Evolutionary conservation across 2,888 invertebrate species (phyloP).

Genomic region (Ectobius pallidus): DNA sequence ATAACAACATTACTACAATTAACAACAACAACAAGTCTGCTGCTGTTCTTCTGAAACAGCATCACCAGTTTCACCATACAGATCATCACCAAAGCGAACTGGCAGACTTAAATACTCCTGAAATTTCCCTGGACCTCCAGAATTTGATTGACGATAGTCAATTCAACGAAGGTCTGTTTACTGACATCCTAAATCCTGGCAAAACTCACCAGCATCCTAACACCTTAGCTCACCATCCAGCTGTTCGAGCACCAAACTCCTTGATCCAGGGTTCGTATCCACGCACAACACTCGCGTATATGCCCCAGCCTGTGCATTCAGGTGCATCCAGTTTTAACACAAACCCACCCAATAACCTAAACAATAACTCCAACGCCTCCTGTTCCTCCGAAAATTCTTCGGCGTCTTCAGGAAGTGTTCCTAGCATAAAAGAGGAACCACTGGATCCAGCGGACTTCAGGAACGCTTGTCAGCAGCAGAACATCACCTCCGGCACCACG

Average conservation of each 20-base stretch:
- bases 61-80: conserved; percentile 73
- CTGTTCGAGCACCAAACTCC: conserved; percentile 19
- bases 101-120: conserved; percentile 88
- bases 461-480: conserved; percentile 43
- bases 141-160: conserved; percentile 90
- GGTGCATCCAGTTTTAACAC: conserved; percentile 60
- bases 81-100: conserved; percentile 75
- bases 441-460: conserved; percentile 68
- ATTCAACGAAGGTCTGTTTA: conserved; percentile 85
- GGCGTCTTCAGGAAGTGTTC: conserved; percentile 54
- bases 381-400: conserved; percentile 60
- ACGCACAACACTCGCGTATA: conserved; percentile 81
- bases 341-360: conserved; percentile 63
- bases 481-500: conserved; percentile 55
- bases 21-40: conserved; percentile 55
- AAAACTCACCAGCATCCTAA: conserved; percentile 43
- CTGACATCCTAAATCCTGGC: conserved; percentile 72
- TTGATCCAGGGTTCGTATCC: conserved; percentile 58
- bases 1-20: conserved; percentile 41
- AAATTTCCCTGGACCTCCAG: conserved; percentile 90
- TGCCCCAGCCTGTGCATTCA: conserved; percentile 91
- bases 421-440: conserved; percentile 87
- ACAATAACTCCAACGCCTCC: conserved; percentile 57
- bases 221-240: conserved; percentile 47
- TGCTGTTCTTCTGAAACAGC: conserved; percentile 66